These are phyloP conservation scores for Notodonta ziczac DNA, from an alignment of 2,888 invertebrate species.

Conservation along the genomic window DNA sequence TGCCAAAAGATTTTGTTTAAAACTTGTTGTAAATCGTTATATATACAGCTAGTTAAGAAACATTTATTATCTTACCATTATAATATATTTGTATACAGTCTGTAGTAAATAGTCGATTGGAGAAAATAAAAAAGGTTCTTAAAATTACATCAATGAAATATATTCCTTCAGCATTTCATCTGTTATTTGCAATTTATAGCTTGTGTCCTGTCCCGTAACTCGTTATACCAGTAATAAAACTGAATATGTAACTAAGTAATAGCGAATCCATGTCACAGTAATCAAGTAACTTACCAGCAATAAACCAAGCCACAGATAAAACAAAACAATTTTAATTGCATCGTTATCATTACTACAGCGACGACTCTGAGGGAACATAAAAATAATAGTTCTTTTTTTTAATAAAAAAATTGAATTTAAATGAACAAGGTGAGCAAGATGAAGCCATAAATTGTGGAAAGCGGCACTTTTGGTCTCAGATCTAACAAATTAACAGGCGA, in stretches of 20 bases:
- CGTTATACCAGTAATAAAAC: conserved; percentile 1
- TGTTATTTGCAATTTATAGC: neutral
- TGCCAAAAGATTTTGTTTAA: too few species aligned
- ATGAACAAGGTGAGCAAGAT: conserved; percentile 72
- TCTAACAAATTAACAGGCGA: conserved; percentile 82
- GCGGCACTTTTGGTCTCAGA: conserved; percentile 75
- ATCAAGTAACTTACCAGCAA: conserved; percentile 7
- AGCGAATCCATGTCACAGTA: neutral
- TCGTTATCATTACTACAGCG: conserved; percentile 44
- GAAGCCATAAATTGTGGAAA: conserved; percentile 76
- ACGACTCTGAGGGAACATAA: conserved; percentile 26
- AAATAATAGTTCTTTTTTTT: conserved; percentile 39
- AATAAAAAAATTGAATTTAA: conserved; percentile 54
- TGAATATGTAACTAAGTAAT: neutral
- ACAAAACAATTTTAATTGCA: conserved; percentile 50
- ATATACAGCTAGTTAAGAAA: too few species aligned
- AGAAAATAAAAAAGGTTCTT: too few species aligned
- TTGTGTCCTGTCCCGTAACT: neutral
- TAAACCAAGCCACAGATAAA: conserved; percentile 18
- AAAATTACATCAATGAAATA: too few species aligned
- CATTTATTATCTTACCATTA: too few species aligned
- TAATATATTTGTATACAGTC: too few species aligned
- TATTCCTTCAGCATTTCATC: neutral
- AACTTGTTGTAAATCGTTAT: too few species aligned
- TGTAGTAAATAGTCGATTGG: too few species aligned